Base-by-base conservation (phyloP, 2,888 invertebrate species). In the Euspilapteryx auroguttella region DNA sequence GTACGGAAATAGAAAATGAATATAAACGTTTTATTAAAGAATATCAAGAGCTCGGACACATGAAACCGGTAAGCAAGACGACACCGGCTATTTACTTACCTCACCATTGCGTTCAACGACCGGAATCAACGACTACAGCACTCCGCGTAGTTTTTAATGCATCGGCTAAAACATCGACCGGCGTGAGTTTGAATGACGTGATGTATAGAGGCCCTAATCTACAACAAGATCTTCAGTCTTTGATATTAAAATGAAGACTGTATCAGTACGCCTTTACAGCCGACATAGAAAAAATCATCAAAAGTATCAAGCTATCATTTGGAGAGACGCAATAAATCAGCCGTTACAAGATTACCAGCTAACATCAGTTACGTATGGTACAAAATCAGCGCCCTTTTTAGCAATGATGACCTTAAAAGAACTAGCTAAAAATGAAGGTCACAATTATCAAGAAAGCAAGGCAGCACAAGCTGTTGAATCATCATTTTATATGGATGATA, bases 101-200 rank as follows among this genome's bases (percentile, higher is more conserved):
- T 3, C 35, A 35, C 12, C 30, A 36, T 22, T 27, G 30, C 10
- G 32, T 35, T 5, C 12, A 14, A 13, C 23, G 27, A 11, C 12
- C 17, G 4, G 35, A 33, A 3, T 33, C 37, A 5, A 27, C 31
- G 1, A 36, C 36, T 9, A 37, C 39, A 1, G 17, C 28, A 9
- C 21, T 37, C 2, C 28, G 37, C 0, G 32, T 32, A 1, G 39
- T 39, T 1, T 39, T 36, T 14, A 36, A 39, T 12, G 35, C 33
- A 8, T 37, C 37, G 1, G 14, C 30, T 6, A 27, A 25, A 22
- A 34, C 37, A 2, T 27, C 36, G 11, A 21, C 33, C 3, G 37
- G 39, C 4, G 20, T 20, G 6, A 35, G 34, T 15, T 14, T 40
- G 2, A 40, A 40, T 25, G 40, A 38, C 10, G 15, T 33, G 1